Evolutionary conservation across 1,140 invertebrate genomes (phyloP).

Genomic region (Batillaria attramentaria): DNA sequence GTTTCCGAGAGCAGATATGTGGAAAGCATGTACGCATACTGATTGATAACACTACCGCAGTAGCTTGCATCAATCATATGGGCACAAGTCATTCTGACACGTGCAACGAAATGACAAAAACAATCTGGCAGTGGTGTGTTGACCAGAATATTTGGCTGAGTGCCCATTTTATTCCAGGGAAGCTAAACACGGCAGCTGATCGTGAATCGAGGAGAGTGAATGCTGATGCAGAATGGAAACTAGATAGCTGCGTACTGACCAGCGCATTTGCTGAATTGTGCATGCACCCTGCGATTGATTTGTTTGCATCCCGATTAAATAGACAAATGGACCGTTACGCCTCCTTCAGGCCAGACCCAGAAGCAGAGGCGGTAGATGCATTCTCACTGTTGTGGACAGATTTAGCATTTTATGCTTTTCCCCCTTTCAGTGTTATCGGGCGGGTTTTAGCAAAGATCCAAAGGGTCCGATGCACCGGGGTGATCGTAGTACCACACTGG

Average conservation of each 20-base stretch:
- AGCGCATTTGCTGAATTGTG: too few species aligned
- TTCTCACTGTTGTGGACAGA: slow-evolving; percentile 28
- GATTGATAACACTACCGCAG: slow-evolving; percentile 19
- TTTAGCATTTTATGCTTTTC: slow-evolving; percentile 32
- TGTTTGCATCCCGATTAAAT: slow-evolving; percentile 40
- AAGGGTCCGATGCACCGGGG: neutral
- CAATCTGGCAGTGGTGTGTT: slow-evolving; percentile 44
- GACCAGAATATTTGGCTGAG: slow-evolving; percentile 38
- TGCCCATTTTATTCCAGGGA: slow-evolving; percentile 37
- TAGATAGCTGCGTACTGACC: too few species aligned
- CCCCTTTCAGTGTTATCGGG: slow-evolving; percentile 16
- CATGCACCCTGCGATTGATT: slow-evolving; percentile 23
- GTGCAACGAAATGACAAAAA: slow-evolving; percentile 37
- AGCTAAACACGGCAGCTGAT: slow-evolving; percentile 40
- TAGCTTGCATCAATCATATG: slow-evolving; percentile 3
- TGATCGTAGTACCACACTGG: neutral
- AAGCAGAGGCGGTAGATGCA: slow-evolving; percentile 33
- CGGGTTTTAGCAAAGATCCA: neutral
- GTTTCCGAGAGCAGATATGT: neutral
- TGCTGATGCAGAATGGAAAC: slow-evolving; percentile 44
- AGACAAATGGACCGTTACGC: slow-evolving; percentile 28
- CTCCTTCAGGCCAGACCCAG: slow-evolving; percentile 39
- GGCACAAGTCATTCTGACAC: neutral
- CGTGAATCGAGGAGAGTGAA: slow-evolving; percentile 27
- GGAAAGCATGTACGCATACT: slow-evolving; percentile 4